Base-by-base conservation (phyloP, 2,113 vertebrate species). In the Pardalotus punctatus region DNA sequence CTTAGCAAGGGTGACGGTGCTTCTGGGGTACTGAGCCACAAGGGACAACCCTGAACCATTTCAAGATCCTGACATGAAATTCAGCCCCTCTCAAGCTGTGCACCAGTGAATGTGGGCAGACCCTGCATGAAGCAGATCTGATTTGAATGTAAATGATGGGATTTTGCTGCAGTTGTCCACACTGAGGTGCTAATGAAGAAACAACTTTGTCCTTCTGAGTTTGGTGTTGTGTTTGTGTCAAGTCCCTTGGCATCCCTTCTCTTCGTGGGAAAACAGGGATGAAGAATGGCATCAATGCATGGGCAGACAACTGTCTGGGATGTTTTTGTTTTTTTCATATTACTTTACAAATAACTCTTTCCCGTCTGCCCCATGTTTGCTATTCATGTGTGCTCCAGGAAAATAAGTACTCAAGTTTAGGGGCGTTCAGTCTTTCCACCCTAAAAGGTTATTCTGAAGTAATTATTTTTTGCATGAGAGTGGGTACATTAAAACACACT, bases 151-250 rank as follows among this genome's bases (percentile, higher is more conserved):
- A 40, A 87, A 58, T 40, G 19, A 16, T 4, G 11, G 51, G 57
- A 48, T 27, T 89, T 93, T 45, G 66, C 74, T 83, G 67, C 86
- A 38, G 71, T 88, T 86, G 76, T 80, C 90, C 95, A 66, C 85
- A 86, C 85, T 58, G 94, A 94, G 90, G 94, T 93, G 93, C 93
- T 93, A 90, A 71, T 86, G 84, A 86, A 95, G 92, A 81, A 80
- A 58, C 5, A 8, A 25, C 64, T 71, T 51, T 28, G 45, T 58
- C 56, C 31, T 77, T 65, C 42, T 24, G 73, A 31, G 36, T 23
- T 45, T 77, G 47, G 57, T 60, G 25, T 11, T 73, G 40, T 36
- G 51, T 47, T 79, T 62, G 33, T 51, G 57, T 62, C 70, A 36
- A 45, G 66, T 35, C 72, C 38, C 35, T 47, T 4, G 1, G 27